phyloP scores from a whole-genome alignment of 1,140 invertebrate species.

The Chymomyza costata region DNA sequence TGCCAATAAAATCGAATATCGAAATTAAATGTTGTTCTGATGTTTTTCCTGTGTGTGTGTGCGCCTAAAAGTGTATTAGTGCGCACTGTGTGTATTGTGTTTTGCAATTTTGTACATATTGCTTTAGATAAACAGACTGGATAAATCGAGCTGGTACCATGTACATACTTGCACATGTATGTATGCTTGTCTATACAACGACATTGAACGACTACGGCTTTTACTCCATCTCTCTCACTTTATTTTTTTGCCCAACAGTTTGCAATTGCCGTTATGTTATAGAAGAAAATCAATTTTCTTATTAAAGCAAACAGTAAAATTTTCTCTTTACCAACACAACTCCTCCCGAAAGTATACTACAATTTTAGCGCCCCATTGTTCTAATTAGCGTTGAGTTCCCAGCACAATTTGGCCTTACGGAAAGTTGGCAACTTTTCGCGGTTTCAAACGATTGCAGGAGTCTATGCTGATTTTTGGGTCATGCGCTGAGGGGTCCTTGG shows the following conservation, averaged over 20 bases:
- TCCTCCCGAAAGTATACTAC: background rate
- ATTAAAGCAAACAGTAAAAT: conserved; percentile 59
- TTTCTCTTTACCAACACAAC: conserved; percentile 10
- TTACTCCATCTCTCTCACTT: no score
- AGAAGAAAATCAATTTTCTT: conserved; percentile 60
- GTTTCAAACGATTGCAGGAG: no score
- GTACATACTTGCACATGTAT: no score
- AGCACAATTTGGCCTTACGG: background rate
- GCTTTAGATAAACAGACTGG: conserved; percentile 13
- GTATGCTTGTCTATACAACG: no score
- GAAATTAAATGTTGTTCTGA: conserved; percentile 61
- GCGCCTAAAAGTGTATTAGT: no score
- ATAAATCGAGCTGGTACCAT: no score
- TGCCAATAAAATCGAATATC: conserved; percentile 68
- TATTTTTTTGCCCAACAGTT: conserved; percentile 11
- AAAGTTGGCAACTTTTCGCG: conserved; percentile 1
- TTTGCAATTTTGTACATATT: conserved; percentile 8
- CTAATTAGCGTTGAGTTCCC: conserved; percentile 26
- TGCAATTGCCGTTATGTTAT: conserved; percentile 38
- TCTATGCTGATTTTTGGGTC: background rate
- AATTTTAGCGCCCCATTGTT: conserved; percentile 11
- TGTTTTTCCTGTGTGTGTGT: conserved; percentile 5
- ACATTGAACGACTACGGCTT: no score
- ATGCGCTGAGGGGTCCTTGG: background rate
- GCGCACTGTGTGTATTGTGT: no score